Conservation (phyloP, 2,113 vertebrate species). For the Saimiri boliviensis region DNA sequence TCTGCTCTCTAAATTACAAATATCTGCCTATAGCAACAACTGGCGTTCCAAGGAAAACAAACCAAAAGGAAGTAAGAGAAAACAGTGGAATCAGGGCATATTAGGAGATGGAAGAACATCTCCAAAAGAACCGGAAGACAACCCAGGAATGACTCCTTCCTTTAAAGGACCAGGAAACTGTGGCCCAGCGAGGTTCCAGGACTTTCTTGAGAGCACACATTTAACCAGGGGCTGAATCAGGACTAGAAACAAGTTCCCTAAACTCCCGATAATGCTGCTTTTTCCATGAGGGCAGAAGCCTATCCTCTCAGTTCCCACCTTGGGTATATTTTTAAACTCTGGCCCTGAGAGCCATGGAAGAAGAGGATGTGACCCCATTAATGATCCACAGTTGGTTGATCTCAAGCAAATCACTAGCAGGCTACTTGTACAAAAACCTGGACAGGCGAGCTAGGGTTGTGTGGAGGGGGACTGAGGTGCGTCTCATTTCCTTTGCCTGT, state of each 20-base stretch:
- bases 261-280: background rate
- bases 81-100: background rate
- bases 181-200: background rate
- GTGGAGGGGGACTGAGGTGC: background rate
- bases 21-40: slow-evolving; percentile 12
- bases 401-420: background rate
- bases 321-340: background rate
- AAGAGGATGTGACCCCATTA: background rate
- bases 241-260: background rate
- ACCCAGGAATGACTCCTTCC: background rate
- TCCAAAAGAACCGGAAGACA: background rate
- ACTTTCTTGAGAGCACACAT: background rate
- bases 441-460: background rate
- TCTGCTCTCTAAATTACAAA: slow-evolving; percentile 54
- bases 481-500: background rate
- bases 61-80: slow-evolving; percentile 18
- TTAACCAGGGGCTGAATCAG: background rate
- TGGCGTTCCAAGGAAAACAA: slow-evolving; percentile 45
- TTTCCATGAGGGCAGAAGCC: background rate
- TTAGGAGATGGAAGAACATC: background rate
- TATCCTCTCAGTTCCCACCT: background rate
- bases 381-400: background rate
- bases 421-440: background rate
- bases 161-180: background rate
- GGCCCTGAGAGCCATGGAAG: background rate